phyloP scores from a whole-genome alignment of 2,797 vertebrate species.

The Artibeus lituratus region DNA sequence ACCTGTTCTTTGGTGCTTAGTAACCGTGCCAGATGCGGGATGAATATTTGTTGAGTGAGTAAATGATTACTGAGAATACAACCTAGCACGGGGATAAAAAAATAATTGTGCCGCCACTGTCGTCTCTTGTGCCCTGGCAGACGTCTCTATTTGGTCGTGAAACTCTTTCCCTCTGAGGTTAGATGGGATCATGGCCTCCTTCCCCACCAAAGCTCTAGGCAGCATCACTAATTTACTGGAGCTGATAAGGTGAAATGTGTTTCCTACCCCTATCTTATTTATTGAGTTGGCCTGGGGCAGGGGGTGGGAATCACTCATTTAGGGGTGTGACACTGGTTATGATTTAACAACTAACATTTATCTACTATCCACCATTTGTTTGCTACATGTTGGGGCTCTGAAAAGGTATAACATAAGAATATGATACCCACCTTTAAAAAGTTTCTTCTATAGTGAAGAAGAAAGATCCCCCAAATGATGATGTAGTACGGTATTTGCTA shows the following conservation, averaged over 20 bases:
- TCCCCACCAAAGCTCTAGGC: not conserved
- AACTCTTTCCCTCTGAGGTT: slow-evolving; percentile 4
- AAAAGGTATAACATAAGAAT: not conserved
- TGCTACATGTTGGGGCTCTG: not conserved
- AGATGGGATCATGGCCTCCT: not conserved
- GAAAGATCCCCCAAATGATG: not conserved
- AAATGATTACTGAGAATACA: slow-evolving; percentile 25
- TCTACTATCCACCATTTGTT: not conserved
- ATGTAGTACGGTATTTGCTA: not conserved
- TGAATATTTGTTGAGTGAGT: slow-evolving; percentile 50
- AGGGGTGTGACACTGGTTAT: not conserved
- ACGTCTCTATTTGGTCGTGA: not conserved
- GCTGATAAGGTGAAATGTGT: not conserved
- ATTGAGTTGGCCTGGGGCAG: not conserved
- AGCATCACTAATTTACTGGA: not conserved
- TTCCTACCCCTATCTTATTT: slow-evolving; percentile 25
- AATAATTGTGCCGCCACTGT: not conserved
- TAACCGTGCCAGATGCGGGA: not conserved
- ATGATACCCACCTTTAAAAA: not conserved
- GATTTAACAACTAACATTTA: slow-evolving; percentile 18
- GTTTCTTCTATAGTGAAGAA: not conserved
- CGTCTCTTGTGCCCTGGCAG: not conserved
- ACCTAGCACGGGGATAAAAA: not conserved
- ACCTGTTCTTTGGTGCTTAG: not conserved
- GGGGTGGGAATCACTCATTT: not conserved